phyloP scores from a whole-genome alignment of 2,888 invertebrate genomes.

The Elegia similella region DNA sequence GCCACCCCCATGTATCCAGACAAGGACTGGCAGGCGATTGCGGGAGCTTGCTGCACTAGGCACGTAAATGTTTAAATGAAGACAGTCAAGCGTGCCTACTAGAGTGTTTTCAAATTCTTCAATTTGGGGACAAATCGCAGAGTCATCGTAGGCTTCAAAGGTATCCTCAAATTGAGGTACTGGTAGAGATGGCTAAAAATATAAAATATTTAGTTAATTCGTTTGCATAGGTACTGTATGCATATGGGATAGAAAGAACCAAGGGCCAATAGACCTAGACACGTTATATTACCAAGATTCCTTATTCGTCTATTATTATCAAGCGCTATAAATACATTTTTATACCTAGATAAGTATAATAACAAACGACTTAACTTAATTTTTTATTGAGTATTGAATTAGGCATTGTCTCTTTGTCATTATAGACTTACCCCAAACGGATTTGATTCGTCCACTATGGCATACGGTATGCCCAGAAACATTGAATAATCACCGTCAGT shows the following conservation, averaged over 20 bases:
- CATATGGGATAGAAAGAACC: too few species aligned
- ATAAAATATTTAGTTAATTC: slow-evolving; percentile 7
- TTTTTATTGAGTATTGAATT: background rate
- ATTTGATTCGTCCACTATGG: slow-evolving; percentile 41
- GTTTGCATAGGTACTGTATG: background rate
- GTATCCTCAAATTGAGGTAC: slow-evolving; percentile 30
- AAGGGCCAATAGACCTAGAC: too few species aligned
- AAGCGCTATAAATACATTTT: too few species aligned
- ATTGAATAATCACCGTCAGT: slow-evolving; percentile 50
- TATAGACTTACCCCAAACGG: slow-evolving; percentile 54
- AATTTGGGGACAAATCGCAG: slow-evolving; percentile 39
- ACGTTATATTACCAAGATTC: too few species aligned
- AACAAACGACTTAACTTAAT: too few species aligned
- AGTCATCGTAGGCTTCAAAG: slow-evolving; percentile 42
- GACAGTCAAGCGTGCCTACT: slow-evolving; percentile 36
- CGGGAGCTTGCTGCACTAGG: slow-evolving; percentile 37
- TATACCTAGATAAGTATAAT: too few species aligned
- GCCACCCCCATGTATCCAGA: slow-evolving; percentile 51
- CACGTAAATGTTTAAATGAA: slow-evolving; percentile 43
- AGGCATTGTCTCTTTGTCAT: background rate
- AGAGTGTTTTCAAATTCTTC: slow-evolving; percentile 32
- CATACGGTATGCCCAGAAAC: slow-evolving; percentile 62
- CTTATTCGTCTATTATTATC: too few species aligned
- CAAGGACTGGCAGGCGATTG: slow-evolving; percentile 47
- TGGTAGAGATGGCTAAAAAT: slow-evolving; percentile 40